These are phyloP conservation scores for Hemicrepidius hirtus DNA, from an alignment of 2,888 invertebrate species.

Conservation along the genomic window DNA sequence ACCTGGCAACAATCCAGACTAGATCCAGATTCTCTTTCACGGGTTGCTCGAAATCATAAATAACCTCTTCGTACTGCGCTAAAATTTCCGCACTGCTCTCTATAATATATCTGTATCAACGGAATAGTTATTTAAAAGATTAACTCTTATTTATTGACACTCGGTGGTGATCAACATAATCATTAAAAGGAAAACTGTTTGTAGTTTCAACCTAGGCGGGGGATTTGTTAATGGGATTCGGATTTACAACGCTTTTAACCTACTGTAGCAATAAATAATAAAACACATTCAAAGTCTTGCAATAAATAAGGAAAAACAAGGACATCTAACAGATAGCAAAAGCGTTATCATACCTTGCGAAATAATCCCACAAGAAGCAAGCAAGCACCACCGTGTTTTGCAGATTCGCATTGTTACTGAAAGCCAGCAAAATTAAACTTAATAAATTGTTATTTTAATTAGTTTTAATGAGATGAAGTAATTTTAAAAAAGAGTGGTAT, in stretches of 20 bases:
- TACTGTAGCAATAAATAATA: too few species aligned
- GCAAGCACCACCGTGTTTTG: slow-evolving; percentile 59
- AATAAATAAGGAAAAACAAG: too few species aligned
- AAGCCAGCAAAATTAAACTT: background rate
- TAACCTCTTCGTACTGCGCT: slow-evolving; percentile 48
- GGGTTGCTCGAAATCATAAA: slow-evolving; percentile 56
- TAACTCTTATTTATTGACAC: background rate
- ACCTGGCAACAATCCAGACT: slow-evolving; percentile 60
- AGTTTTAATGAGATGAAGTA: background rate
- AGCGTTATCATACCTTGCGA: slow-evolving; percentile 59
- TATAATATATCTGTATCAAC: slow-evolving; percentile 2
- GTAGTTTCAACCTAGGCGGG: background rate
- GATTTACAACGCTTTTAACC: background rate
- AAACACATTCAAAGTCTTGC: too few species aligned
- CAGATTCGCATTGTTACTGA: slow-evolving; percentile 56
- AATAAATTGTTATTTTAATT: background rate
- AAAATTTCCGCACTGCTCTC: background rate
- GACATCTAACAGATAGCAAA: background rate
- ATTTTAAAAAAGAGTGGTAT: background rate
- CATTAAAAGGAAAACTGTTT: slow-evolving; percentile 4
- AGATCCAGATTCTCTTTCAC: slow-evolving; percentile 38
- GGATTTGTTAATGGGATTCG: background rate
- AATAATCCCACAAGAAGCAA: slow-evolving; percentile 61
- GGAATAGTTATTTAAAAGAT: background rate
- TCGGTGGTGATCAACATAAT: slow-evolving; percentile 5